phyloP scores from a whole-genome alignment of 2,113 vertebrate species.

The Neogale vison region DNA sequence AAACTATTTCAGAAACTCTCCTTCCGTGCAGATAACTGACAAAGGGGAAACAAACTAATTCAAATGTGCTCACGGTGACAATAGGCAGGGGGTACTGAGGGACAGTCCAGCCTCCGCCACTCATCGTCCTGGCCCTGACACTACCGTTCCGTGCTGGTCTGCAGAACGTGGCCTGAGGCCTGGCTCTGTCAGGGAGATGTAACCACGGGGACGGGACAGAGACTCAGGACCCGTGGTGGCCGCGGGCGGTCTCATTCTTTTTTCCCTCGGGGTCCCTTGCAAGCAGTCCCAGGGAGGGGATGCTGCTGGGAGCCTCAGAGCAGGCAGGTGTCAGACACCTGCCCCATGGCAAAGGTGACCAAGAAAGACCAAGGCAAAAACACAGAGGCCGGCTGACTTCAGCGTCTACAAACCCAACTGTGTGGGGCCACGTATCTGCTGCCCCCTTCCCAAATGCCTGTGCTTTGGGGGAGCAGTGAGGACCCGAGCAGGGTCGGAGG shows the following conservation, averaged over 20 bases:
- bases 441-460: background rate
- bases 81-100: background rate
- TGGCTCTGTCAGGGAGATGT: background rate
- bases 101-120: background rate
- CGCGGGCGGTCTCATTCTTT: background rate
- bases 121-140: background rate
- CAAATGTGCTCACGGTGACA: background rate
- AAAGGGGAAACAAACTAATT: background rate
- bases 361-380: background rate
- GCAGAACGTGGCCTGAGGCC: background rate
- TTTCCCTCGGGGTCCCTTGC: background rate
- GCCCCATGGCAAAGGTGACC: accelerated
- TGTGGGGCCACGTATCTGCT: accelerated
- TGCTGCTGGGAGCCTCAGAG: background rate
- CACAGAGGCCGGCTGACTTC: background rate
- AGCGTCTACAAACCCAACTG: background rate
- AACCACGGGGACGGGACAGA: background rate
- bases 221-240: background rate
- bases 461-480: background rate
- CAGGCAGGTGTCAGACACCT: background rate
- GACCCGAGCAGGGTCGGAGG: accelerated
- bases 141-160: background rate
- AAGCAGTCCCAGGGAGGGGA: background rate
- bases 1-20: background rate
- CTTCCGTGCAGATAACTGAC: background rate